These are phyloP conservation scores for Nesidiocoris tenuis DNA, from an alignment of 2,888 invertebrate species.

Conservation along the genomic window DNA sequence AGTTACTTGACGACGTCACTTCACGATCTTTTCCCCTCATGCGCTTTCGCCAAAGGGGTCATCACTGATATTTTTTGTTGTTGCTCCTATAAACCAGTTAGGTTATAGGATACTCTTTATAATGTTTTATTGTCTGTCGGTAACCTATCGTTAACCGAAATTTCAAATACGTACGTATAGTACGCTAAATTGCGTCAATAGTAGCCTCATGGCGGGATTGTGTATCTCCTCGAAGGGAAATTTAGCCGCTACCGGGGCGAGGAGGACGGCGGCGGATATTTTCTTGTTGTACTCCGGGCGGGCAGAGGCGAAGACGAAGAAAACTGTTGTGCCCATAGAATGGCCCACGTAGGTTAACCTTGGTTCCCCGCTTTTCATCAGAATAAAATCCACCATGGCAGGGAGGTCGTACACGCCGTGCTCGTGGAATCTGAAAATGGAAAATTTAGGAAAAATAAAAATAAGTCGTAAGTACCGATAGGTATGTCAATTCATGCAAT, in stretches of 20 bases:
- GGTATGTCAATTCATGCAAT: no score
- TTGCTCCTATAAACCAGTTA: no score
- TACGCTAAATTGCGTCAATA: background rate
- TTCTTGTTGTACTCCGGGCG: constrained; percentile 67
- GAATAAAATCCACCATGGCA: constrained; percentile 71
- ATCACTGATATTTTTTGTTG: no score
- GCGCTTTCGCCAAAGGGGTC: no score
- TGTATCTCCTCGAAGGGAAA: constrained; percentile 16
- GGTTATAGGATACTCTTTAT: no score
- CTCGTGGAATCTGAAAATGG: constrained; percentile 62
- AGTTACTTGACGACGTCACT: no score
- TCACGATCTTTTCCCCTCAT: no score
- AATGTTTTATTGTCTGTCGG: no score
- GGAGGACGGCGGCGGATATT: constrained; percentile 60
- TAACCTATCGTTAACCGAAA: no score
- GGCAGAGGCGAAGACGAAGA: constrained; percentile 68
- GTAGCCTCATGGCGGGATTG: background rate
- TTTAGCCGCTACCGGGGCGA: constrained; percentile 65
- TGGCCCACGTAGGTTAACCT: constrained; percentile 78
- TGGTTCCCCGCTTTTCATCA: constrained; percentile 57
- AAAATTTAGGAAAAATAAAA: background rate
- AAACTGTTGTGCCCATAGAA: constrained; percentile 82
- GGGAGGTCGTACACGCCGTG: constrained; percentile 83
- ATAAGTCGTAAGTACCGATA: no score
- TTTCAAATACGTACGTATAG: constrained; percentile 21